Evolutionary conservation across 1,140 invertebrate genomes (phyloP), one percentile per base, ranked within the genome.

Genomic region (Hylaeus anthracinus): DNA sequence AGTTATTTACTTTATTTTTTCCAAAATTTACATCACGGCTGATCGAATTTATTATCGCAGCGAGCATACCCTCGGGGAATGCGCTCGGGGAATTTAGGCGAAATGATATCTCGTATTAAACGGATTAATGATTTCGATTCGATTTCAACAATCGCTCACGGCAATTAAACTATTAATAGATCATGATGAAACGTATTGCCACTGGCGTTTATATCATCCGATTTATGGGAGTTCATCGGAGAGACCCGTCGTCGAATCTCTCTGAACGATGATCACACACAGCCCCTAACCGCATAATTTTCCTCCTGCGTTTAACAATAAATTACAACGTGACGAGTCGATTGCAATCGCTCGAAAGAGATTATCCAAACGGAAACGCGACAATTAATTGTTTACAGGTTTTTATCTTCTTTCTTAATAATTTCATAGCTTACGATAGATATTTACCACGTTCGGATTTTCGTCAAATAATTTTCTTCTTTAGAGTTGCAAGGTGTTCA

Each of bases 1-100:
- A 66, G 63, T 65, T 43, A 26, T 26, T 26, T 75, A 15, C 51
- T 43, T 51, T 65, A n/a, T 10, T 15, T 75, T 55, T 65, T 41
- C 6, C 1, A 3, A 0, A 66, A 45, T 56, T 56, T 14, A 12
- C 4, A 37, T 43, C 15, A 66, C 1, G 5, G 48, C 3, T 26
- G 8, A 64, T 53, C 15, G 63, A 15, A 65, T 45, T 43, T 14
- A 15, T 45, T n/a, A 58, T 5, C 3, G n/a, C 14, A 12, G 14
- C 14, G 5, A 5, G 41, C 41, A 41, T 12, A 39, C 3, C 26
- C 26, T 26, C 26, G 26, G 26, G 26, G 26, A 26, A 26, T 26
- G 12, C 39, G 15, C 58, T 12, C 10, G 51, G 39, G 0, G 1
- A 26, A 26, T 75, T 56, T 3, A 43, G 3, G 1, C 6, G 26